A percentile compares a stretch with the other conserved stretches of the same genome.
Conservation (phyloP, 2,113 vertebrate species). For the Malurus elegans region DNA sequence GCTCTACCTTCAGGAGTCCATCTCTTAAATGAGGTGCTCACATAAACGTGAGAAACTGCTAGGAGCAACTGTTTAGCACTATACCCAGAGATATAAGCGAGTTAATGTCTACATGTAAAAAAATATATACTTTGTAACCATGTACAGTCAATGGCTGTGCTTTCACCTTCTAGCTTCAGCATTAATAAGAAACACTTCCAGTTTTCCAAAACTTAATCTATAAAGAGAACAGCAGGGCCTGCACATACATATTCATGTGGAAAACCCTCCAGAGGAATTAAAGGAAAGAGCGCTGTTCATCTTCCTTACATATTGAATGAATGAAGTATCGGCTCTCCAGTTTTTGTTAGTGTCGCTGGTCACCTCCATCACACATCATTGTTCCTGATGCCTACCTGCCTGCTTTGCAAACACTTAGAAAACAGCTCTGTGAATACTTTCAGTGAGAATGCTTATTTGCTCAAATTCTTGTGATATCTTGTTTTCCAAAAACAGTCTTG, state of each 20-base stretch:
- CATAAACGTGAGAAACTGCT: neutral
- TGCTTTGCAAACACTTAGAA: neutral
- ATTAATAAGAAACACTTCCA: neutral
- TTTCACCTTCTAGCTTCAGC: neutral
- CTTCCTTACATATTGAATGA: neutral
- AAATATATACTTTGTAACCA: neutral
- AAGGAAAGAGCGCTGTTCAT: neutral
- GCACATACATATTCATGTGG: conserved; percentile 17
- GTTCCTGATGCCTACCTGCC: neutral
- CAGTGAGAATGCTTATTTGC: neutral
- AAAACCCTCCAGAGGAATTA: conserved; percentile 35
- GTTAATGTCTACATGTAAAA: neutral
- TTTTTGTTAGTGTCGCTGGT: neutral
- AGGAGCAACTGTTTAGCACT: neutral
- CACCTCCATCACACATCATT: neutral
- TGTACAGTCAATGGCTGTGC: neutral
- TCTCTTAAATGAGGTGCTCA: neutral
- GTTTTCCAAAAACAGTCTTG: neutral
- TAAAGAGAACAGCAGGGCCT: neutral
- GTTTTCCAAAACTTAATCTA: conserved; percentile 16
- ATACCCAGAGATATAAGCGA: neutral
- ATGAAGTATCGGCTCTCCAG: neutral
- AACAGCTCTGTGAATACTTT: neutral
- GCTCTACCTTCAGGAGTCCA: neutral
- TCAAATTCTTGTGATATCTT: neutral